These are phyloP conservation scores for Corynorhinus townsendii DNA, from an alignment of 2,113 vertebrate species.

Conservation along the genomic window DNA sequence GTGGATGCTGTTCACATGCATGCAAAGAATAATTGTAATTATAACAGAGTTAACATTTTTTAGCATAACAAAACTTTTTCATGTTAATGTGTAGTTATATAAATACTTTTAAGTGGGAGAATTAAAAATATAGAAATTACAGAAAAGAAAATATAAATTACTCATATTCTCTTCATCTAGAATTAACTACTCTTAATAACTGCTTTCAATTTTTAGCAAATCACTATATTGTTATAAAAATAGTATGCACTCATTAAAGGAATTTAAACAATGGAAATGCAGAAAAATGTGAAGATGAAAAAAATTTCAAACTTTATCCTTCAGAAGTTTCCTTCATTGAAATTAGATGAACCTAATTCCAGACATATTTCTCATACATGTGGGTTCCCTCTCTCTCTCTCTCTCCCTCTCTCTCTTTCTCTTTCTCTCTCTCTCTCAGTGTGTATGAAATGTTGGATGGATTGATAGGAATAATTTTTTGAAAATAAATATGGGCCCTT, in stretches of 20 bases:
- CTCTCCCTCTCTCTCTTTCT: not conserved
- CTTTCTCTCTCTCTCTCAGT: not conserved
- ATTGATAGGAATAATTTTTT: not conserved
- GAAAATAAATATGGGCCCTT: not conserved
- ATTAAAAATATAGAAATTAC: not conserved
- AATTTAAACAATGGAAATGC: not conserved
- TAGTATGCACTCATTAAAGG: not conserved
- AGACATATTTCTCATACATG: not conserved
- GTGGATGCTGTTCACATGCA: not conserved
- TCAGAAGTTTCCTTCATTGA: not conserved
- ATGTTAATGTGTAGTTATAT: not conserved
- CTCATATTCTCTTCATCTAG: not conserved
- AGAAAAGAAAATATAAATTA: not conserved
- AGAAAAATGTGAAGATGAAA: not conserved
- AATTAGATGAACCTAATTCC: not conserved
- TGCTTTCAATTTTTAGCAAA: not conserved
- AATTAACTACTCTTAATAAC: not conserved
- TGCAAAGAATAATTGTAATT: not conserved
- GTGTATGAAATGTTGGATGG: not conserved
- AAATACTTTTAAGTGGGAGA: not conserved
- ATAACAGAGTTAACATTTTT: not conserved
- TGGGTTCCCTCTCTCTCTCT: not conserved
- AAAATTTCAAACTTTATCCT: not conserved
- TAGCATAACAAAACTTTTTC: not conserved
- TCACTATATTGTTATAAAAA: not conserved